Percentiles rank a stretch among this genome's conserved stretches.
phyloP scores from a whole-genome alignment of 2,888 invertebrate species.

The Cephus pulcher region DNA sequence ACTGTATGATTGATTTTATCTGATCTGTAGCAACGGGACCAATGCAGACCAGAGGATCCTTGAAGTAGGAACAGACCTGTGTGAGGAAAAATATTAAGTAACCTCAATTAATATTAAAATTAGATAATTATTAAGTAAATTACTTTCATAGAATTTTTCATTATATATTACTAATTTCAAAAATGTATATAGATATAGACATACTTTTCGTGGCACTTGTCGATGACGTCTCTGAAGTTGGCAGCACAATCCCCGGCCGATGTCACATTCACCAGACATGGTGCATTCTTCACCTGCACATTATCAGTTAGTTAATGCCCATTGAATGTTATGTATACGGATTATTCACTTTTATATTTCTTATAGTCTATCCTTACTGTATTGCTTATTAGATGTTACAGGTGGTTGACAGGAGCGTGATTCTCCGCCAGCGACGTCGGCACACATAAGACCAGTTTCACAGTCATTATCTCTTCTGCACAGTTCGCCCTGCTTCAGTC shows the following conservation, averaged over 20 bases:
- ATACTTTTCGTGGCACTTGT: slow-evolving; percentile 85
- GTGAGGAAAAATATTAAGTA: slow-evolving; percentile 23
- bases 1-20: slow-evolving; percentile 77
- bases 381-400: slow-evolving; percentile 81
- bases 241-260: slow-evolving; percentile 87
- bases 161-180: neutral
- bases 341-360: neutral
- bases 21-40: slow-evolving; percentile 86
- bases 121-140: slow-evolving; percentile 11
- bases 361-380: slow-evolving; percentile 68
- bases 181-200: slow-evolving; percentile 1
- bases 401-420: slow-evolving; percentile 84
- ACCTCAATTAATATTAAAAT: slow-evolving; percentile 5
- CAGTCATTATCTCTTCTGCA: slow-evolving; percentile 88
- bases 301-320: slow-evolving; percentile 5
- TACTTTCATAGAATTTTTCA: slow-evolving; percentile 3
- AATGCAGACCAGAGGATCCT: slow-evolving; percentile 88
- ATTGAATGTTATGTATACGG: slow-evolving; percentile 1
- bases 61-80: slow-evolving; percentile 91
- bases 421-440: slow-evolving; percentile 76
- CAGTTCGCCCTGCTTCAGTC: slow-evolving; percentile 83
- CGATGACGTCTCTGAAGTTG: slow-evolving; percentile 88
- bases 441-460: slow-evolving; percentile 84
- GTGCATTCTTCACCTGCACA: slow-evolving; percentile 80
- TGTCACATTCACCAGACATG: slow-evolving; percentile 87